Percentiles rank a stretch among this genome's conserved stretches.
These are phyloP conservation scores for Pipra filicauda DNA, from an alignment of 2,113 vertebrate genomes.

Conservation along the genomic window DNA sequence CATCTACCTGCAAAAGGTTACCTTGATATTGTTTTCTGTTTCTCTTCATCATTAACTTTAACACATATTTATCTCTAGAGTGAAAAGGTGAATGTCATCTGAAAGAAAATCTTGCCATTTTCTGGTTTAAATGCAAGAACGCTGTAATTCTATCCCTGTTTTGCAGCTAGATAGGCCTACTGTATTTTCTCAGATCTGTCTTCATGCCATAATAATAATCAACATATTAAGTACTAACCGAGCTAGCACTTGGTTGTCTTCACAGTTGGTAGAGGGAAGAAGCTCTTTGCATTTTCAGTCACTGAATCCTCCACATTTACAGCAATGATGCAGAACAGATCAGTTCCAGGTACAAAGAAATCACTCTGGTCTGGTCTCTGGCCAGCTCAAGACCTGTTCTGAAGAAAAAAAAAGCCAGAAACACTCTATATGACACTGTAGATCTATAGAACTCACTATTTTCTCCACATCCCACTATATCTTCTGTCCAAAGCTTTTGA, in stretches of 20 bases:
- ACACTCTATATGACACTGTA: background rate
- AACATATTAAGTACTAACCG: background rate
- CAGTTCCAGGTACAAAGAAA: background rate
- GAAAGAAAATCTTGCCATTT: background rate
- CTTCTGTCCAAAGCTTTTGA: background rate
- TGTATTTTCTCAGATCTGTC: background rate
- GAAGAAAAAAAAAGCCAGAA: background rate
- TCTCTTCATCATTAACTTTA: background rate
- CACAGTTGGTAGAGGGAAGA: background rate
- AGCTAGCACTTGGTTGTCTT: background rate
- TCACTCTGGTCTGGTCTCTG: background rate
- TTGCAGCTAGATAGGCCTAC: background rate
- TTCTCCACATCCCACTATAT: background rate
- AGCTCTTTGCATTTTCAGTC: background rate
- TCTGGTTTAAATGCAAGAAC: slow-evolving; percentile 7
- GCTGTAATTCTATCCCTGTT: background rate
- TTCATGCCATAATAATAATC: background rate
- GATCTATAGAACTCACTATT: background rate
- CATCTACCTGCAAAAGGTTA: background rate
- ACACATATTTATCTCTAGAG: background rate
- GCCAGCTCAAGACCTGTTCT: background rate
- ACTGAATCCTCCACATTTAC: background rate
- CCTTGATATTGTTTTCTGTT: background rate
- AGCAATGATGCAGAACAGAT: background rate
- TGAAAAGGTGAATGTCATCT: background rate